Evolutionary conservation across 2,888 invertebrate species (phyloP).

Genomic region (Mallateleia sp.): DNA sequence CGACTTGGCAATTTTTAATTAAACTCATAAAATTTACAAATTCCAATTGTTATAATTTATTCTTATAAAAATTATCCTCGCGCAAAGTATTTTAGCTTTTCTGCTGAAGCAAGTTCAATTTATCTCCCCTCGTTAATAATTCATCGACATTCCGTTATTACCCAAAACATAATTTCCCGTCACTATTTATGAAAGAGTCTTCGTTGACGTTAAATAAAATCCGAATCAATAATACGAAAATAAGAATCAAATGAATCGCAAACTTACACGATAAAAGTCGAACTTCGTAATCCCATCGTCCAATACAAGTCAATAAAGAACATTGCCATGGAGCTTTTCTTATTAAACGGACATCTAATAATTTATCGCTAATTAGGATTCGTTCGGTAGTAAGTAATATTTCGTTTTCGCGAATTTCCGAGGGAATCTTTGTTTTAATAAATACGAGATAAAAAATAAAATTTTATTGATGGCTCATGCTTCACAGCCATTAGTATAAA

Average conservation of each 20-base stretch:
- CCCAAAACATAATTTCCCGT: slow-evolving; percentile 20
- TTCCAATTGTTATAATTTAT: too few relatives aligned
- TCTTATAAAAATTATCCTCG: too few relatives aligned
- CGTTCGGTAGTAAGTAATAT: background rate
- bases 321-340: slow-evolving; percentile 21
- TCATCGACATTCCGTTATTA: slow-evolving; percentile 14
- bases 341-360: slow-evolving; percentile 41
- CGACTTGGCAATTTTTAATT: slow-evolving; percentile 34
- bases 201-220: slow-evolving; percentile 31
- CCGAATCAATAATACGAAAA: slow-evolving; percentile 47
- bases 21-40: slow-evolving; percentile 5
- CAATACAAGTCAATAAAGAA: slow-evolving; percentile 53
- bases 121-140: slow-evolving; percentile 9
- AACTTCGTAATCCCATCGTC: slow-evolving; percentile 51
- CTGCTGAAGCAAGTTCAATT: too few relatives aligned
- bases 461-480: slow-evolving; percentile 32
- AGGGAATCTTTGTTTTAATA: background rate
- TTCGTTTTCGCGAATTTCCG: background rate
- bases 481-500: slow-evolving; percentile 36
- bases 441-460: background rate
- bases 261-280: slow-evolving; percentile 56
- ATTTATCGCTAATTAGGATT: slow-evolving; percentile 35
- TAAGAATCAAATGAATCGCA: slow-evolving; percentile 45
- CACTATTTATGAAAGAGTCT: slow-evolving; percentile 25
- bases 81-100: too few relatives aligned